Percentiles rank a stretch among this genome's conserved stretches.
phyloP scores from a whole-genome alignment of 2,888 invertebrate species.

The Ectemnius cavifrons region DNA sequence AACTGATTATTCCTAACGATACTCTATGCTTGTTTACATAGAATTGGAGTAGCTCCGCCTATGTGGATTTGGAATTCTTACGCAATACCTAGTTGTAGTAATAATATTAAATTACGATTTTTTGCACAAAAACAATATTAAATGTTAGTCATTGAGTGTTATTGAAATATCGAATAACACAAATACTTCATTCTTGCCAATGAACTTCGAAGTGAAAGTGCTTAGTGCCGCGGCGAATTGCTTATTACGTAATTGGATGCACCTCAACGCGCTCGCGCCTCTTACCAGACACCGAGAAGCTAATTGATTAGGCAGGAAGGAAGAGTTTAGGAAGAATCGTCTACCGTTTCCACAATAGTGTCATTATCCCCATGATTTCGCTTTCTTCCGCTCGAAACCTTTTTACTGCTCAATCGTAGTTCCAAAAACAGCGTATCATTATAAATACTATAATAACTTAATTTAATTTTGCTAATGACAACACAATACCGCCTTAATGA shows the following conservation, averaged over 20 bases:
- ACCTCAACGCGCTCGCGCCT: not conserved
- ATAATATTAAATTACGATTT: too few species aligned
- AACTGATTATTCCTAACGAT: constrained; percentile 24
- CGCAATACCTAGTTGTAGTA: too few species aligned
- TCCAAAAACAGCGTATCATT: too few species aligned
- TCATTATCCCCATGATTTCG: constrained; percentile 2
- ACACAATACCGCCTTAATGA: too few species aligned
- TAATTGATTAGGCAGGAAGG: not conserved
- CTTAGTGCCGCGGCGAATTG: not conserved
- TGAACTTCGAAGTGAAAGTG: constrained; percentile 5
- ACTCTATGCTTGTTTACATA: constrained; percentile 16
- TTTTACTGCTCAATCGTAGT: too few species aligned
- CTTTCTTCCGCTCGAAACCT: constrained; percentile 12
- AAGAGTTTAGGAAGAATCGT: constrained; percentile 2
- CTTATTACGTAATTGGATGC: constrained; percentile 6
- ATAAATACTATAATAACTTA: too few species aligned
- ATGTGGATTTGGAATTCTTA: not conserved
- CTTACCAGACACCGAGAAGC: constrained; percentile 6
- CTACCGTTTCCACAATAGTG: not conserved
- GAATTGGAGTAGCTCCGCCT: constrained; percentile 3
- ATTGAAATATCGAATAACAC: constrained; percentile 1
- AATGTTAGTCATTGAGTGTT: constrained; percentile 8
- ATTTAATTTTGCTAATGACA: too few species aligned
- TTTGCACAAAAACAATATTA: too few species aligned
- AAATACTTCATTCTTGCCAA: not conserved